phyloP scores from a whole-genome alignment of 2,113 vertebrate genomes.

The Smithornis capensis region DNA sequence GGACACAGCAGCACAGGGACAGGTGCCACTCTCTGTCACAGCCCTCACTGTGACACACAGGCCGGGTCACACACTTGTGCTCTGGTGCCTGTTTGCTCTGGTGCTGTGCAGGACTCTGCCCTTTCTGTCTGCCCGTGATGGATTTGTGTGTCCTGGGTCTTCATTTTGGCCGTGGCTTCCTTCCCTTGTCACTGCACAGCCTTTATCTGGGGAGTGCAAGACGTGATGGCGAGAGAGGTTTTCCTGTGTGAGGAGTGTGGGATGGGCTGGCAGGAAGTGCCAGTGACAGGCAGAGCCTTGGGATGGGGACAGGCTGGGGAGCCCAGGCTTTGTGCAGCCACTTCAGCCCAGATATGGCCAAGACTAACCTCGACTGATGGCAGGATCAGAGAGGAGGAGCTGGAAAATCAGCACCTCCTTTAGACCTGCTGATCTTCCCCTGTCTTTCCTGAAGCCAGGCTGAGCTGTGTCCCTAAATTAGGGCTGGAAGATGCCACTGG shows the following conservation, averaged over 20 bases:
- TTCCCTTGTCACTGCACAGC: not conserved
- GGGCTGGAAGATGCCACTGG: not conserved
- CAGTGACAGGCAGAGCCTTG: not conserved
- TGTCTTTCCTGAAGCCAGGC: not conserved
- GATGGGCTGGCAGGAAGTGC: not conserved
- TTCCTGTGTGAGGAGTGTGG: not conserved
- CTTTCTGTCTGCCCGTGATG: not conserved
- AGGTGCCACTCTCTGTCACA: not conserved
- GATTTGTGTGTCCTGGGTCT: not conserved
- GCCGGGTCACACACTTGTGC: not conserved
- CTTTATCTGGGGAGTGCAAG: not conserved
- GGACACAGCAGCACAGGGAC: rapidly evolving
- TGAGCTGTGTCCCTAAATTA: not conserved
- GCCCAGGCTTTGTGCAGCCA: not conserved
- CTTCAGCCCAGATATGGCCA: not conserved
- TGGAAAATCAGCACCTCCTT: not conserved
- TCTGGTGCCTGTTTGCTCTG: not conserved
- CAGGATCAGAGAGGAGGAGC: not conserved
- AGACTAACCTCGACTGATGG: not conserved
- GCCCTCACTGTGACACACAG: not conserved
- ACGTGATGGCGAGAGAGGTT: not conserved
- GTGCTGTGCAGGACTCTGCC: not conserved
- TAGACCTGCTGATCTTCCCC: not conserved
- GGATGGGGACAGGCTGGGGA: rapidly evolving
- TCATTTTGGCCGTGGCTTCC: not conserved